Percentiles rank a stretch among this genome's conserved stretches.
These are phyloP conservation scores for Prunella fulvescens DNA, from an alignment of 2,113 vertebrate species.

Conservation along the genomic window DNA sequence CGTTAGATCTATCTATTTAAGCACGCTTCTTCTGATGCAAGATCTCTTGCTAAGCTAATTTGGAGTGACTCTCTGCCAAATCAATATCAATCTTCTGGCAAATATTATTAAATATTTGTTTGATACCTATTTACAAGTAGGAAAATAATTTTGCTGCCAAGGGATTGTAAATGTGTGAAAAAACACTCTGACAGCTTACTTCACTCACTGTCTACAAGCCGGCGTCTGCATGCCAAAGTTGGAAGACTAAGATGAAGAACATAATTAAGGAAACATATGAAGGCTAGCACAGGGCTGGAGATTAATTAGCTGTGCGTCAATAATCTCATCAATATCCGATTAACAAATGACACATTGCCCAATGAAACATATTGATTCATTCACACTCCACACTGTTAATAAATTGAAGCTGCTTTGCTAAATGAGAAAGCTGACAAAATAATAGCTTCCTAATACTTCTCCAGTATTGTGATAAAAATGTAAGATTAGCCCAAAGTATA, in stretches of 20 bases:
- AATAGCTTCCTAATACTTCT: conserved; percentile 75
- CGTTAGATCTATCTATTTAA: conserved; percentile 43
- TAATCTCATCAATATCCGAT: conserved; percentile 99
- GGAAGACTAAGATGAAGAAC: conserved; percentile 94
- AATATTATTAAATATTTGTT: conserved; percentile 81
- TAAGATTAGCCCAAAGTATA: conserved; percentile 74
- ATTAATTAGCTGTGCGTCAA: conserved; percentile 99
- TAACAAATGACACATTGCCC: conserved; percentile 99
- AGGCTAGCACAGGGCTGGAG: conserved; percentile 85
- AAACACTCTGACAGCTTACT: conserved; percentile 77
- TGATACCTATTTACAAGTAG: conserved; percentile 79
- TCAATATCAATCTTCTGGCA: conserved; percentile 73
- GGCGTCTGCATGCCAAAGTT: conserved; percentile 73
- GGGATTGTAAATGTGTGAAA: conserved; percentile 74
- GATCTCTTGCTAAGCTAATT: conserved; percentile 52
- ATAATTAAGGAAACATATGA: conserved; percentile 99
- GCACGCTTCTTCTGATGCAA: conserved; percentile 17
- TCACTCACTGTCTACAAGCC: conserved; percentile 79
- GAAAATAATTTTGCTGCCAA: conserved; percentile 77
- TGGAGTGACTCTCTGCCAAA: conserved; percentile 59
- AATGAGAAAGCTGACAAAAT: conserved; percentile 86
- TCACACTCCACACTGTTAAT: conserved; percentile 89
- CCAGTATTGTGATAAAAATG: conserved; percentile 75
- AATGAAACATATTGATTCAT: conserved; percentile 97
- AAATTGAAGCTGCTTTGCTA: conserved; percentile 91